Conservation (phyloP, 2,888 invertebrate genomes). For the Branchipolynoe longqiensis region DNA sequence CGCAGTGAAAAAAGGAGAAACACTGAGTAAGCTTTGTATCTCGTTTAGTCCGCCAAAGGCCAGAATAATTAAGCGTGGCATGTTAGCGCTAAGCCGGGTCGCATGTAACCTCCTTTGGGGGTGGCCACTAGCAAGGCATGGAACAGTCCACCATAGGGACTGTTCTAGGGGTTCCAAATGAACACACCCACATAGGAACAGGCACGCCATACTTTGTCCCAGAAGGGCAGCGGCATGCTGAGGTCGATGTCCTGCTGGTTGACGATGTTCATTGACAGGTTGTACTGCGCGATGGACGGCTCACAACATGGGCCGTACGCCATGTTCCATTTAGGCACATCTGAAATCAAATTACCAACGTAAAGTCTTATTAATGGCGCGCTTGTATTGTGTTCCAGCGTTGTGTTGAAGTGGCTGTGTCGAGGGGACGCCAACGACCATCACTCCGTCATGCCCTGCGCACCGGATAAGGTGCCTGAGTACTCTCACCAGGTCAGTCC, state of each 20-base stretch:
- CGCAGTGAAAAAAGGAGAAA: too few relatives aligned
- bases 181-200: too few relatives aligned
- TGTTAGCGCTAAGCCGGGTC: too few relatives aligned
- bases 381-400: constrained; percentile 76
- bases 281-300: constrained; percentile 95
- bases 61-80: too few relatives aligned
- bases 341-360: constrained; percentile 80
- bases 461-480: constrained; percentile 97
- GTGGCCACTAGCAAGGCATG: too few relatives aligned
- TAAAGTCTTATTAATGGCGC: too few relatives aligned
- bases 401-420: constrained; percentile 94
- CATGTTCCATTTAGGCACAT: constrained; percentile 92
- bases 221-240: constrained; percentile 96
- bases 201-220: constrained; percentile 96
- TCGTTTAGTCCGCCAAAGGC: too few relatives aligned
- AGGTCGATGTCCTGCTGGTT: constrained; percentile 87
- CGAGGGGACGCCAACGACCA: constrained; percentile 97
- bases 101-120: too few relatives aligned
- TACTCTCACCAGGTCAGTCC: constrained; percentile 92
- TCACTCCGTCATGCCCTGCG: constrained; percentile 96
- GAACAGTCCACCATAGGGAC: too few relatives aligned
- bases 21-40: too few relatives aligned
- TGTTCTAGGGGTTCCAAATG: too few relatives aligned
- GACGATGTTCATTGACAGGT: constrained; percentile 89
- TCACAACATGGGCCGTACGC: constrained; percentile 99